Conservation (phyloP, 2,113 vertebrate genomes). For the Protobothrops flavoviridis region DNA sequence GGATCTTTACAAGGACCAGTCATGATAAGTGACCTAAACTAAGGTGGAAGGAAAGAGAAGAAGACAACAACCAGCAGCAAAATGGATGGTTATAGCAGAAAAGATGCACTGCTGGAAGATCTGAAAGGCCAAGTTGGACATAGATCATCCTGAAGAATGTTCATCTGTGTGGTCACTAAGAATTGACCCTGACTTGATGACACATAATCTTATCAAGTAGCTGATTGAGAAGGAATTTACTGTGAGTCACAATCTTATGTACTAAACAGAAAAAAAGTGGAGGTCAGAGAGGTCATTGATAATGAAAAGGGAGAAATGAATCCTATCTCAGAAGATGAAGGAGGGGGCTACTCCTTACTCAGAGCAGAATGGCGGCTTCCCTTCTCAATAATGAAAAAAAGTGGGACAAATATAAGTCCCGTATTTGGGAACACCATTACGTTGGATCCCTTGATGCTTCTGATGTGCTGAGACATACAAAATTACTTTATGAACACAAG, state of each 20-base stretch:
- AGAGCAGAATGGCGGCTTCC: background rate
- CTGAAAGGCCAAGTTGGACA: background rate
- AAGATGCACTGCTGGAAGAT: background rate
- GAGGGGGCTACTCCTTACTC: background rate
- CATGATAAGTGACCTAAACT: background rate
- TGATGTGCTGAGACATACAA: background rate
- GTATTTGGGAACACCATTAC: background rate
- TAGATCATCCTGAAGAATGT: background rate
- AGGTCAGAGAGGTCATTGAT: background rate
- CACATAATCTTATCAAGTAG: background rate
- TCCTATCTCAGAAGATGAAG: background rate
- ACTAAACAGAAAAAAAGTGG: background rate
- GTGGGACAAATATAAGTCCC: background rate
- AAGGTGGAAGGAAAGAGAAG: background rate
- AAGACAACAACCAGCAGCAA: background rate
- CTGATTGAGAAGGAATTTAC: background rate
- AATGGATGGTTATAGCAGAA: background rate
- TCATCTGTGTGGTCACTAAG: background rate
- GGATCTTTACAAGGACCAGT: background rate
- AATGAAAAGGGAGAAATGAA: background rate
- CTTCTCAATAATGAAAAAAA: background rate
- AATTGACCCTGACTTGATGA: background rate
- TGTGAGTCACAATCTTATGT: background rate
- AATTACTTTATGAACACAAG: background rate
- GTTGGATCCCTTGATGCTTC: background rate